phyloP scores from a whole-genome alignment of 2,113 vertebrate genomes.

The rabbit (Oryctolagus cuniculus) region mOryCun1.1 NC_091449.1:15280501-15281000 shows the following conservation, averaged over 20 bases:
- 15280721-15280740: background rate
- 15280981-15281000: conserved; percentile 93
- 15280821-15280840: background rate
- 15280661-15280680: conserved; percentile 21
- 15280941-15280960: conserved; percentile 91
- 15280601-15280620: conserved; percentile 34
- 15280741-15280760: conserved; percentile 19
- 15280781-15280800: background rate
- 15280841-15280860: background rate
- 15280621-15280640: background rate
- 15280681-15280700: background rate
- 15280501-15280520: too few species aligned
- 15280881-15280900: conserved; percentile 89
- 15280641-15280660: conserved; percentile 44
- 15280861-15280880: conserved; percentile 91
- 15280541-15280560: too few species aligned
- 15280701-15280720: background rate
- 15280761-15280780: background rate
- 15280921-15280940: conserved; percentile 89
- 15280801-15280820: background rate
- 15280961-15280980: conserved; percentile 92
- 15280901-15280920: conserved; percentile 87
- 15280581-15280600: background rate
- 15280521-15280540: too few species aligned
- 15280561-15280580: background rate